Percentiles rank a stretch among this genome's conserved stretches.
phyloP scores from a whole-genome alignment of 2,888 invertebrate genomes.

The Heliconius charithonia region DNA sequence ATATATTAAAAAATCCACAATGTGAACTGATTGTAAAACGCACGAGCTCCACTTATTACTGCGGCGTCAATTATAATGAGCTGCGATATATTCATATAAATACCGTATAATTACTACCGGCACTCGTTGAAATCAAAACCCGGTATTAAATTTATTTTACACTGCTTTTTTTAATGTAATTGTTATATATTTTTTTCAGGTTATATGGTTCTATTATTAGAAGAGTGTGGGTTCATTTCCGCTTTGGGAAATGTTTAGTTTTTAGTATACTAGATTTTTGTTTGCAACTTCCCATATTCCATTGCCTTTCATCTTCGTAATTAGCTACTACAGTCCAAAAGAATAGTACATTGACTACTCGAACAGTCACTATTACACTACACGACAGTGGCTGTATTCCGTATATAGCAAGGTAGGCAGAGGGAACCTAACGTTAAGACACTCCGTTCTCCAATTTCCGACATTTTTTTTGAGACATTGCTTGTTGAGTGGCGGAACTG shows the following conservation, averaged over 20 bases:
- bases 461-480: too few relatives aligned
- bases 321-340: too few relatives aligned
- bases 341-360: too few relatives aligned
- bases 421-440: too few relatives aligned
- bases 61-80: conserved; percentile 33
- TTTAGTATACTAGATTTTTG: too few relatives aligned
- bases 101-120: conserved; percentile 11
- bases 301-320: too few relatives aligned
- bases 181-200: not conserved
- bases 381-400: too few relatives aligned
- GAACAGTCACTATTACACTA: too few relatives aligned
- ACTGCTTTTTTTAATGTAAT: not conserved
- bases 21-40: conserved; percentile 19
- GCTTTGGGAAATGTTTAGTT: not conserved
- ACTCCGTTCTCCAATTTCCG: too few relatives aligned
- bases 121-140: conserved; percentile 25
- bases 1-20: conserved; percentile 2
- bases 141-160: conserved; percentile 11
- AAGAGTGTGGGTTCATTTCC: not conserved
- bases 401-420: too few relatives aligned
- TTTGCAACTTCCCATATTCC: too few relatives aligned
- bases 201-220: not conserved
- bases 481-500: too few relatives aligned
- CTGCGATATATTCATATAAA: conserved; percentile 24
- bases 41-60: conserved; percentile 24